phyloP scores from a whole-genome alignment of 1,140 invertebrate species.

The Steinernema khuongi region DNA sequence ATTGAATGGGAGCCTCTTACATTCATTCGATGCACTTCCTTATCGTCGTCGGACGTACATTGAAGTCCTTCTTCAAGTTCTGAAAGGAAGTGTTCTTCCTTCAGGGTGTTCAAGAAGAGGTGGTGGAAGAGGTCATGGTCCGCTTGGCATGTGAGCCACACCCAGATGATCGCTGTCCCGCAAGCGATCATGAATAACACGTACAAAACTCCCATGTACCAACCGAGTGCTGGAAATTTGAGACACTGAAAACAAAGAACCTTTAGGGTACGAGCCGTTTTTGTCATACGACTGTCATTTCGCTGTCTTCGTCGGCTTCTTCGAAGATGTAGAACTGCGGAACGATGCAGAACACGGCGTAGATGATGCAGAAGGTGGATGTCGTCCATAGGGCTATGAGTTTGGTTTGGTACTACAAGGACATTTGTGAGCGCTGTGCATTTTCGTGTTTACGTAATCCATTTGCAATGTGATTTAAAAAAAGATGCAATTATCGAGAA shows the following conservation, averaged over 20 bases:
- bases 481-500: too few relatives aligned
- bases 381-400: background rate
- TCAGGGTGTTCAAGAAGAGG: background rate
- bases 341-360: background rate
- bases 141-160: background rate
- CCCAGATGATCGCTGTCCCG: background rate
- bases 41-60: background rate
- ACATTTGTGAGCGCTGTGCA: too few relatives aligned
- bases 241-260: background rate
- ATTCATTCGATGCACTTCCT: slow-evolving; percentile 1
- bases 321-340: slow-evolving; percentile 3
- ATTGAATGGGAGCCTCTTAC: background rate
- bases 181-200: background rate
- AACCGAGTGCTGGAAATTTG: background rate
- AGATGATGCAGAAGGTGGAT: background rate
- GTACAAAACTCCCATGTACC: background rate
- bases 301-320: background rate
- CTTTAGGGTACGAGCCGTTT: background rate
- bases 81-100: slow-evolving; percentile 5
- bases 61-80: background rate
- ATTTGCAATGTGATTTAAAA: too few relatives aligned
- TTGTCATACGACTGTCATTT: background rate
- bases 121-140: slow-evolving; percentile 5
- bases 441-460: too few relatives aligned
- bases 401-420: background rate